Evolutionary conservation across 1,140 invertebrate species (phyloP), one percentile per base, ranked within the genome.

Genomic region (Tetranychus cinnabarinus): DNA sequence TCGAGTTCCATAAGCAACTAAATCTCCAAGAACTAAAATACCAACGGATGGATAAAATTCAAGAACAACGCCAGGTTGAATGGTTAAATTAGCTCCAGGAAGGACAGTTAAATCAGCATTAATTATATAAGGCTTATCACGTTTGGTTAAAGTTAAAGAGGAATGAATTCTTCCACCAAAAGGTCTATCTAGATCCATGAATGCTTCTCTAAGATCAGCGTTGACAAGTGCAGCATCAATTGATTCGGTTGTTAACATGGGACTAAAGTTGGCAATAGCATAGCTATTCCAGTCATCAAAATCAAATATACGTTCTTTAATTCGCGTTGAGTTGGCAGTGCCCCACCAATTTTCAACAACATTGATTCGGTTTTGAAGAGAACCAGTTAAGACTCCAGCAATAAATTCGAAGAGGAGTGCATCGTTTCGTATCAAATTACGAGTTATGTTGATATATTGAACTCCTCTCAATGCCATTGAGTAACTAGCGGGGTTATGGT

Each of bases 261-360:
- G 93, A 61, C 80, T 78, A 72, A 85, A 98, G 31, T 82, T 77
- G 0, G 90, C 91, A 46, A 92, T 80, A 0, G 91, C 90, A 71
- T 91, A 92, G 73, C 90, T 89, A 70, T 98, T 99, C 95, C 95
- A 97, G 70, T 97, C 93, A 72, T 99, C 91, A 75, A 98, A 97
- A 75, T 98, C 96, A 72, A 99, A 98, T 66, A 99, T 95, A 69
- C 82, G 79, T 56, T 81, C 77, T 64, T 80, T 77, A 37, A 99
- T 97, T 42, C 76, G 72, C 6, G 70, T 70, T 48, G 83, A 77
- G 59, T 85, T 78, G 3, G 72, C 72, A 4, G 81, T 83, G 8
- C 92, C 93, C 93, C 95, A 99, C 86, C 87, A 99, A 72, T 98
- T 99, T 70, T 93, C 83, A 15, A 77, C 78, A 0, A 89, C 88